Evolutionary conservation across 2,888 invertebrate genomes (phyloP).

Genomic region (Tanypteryx hageni): DNA sequence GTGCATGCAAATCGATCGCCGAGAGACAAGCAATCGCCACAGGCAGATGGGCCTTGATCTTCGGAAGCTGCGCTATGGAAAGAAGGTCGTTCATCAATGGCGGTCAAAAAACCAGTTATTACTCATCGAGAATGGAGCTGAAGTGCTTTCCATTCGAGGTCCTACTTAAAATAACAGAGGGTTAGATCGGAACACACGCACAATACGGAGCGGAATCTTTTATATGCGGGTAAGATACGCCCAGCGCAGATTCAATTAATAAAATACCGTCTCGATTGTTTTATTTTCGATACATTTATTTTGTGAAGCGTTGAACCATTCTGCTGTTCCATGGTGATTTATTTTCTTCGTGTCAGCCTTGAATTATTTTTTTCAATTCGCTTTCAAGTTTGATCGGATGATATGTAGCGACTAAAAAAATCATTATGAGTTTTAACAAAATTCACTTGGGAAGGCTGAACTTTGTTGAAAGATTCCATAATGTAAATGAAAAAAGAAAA

Average conservation of each 20-base stretch:
- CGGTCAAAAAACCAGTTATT: slow-evolving; percentile 18
- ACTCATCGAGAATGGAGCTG: background rate
- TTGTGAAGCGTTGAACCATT: background rate
- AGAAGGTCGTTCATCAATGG: background rate
- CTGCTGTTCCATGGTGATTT: background rate
- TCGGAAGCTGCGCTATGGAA: background rate
- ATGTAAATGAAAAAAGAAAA: too few species aligned
- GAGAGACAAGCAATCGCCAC: too few species aligned
- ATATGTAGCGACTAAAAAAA: too few species aligned
- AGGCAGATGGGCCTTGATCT: background rate
- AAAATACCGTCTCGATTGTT: background rate
- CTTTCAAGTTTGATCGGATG: background rate
- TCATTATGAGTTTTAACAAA: too few species aligned
- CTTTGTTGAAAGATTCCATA: too few species aligned
- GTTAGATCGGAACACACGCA: background rate
- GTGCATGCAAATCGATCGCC: slow-evolving; percentile 10
- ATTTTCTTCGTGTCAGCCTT: background rate
- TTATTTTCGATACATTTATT: background rate
- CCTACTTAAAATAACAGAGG: background rate
- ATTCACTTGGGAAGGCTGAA: too few species aligned
- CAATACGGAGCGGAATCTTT: background rate
- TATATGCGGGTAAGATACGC: background rate
- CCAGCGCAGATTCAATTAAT: slow-evolving; percentile 22
- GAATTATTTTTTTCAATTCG: background rate
- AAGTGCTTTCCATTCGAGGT: background rate